A percentile compares a stretch with the other conserved stretches of the same genome.
phyloP scores from a whole-genome alignment of 1,140 invertebrate species.

The Phymorhynchus buccinoides region DNA sequence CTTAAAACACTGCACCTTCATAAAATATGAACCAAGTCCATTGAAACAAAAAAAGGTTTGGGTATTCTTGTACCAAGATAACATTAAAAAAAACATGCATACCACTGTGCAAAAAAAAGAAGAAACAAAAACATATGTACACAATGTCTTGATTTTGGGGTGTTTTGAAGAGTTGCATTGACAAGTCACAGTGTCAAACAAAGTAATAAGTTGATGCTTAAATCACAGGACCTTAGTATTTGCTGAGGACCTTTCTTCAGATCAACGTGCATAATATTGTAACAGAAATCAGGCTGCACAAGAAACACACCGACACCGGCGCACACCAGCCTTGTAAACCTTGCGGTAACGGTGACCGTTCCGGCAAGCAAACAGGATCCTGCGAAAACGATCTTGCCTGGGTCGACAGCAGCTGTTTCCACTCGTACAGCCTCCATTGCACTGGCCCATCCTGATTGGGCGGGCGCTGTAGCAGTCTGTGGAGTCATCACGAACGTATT shows the following conservation, averaged over 20 bases:
- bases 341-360: background rate
- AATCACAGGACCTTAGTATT: too few relatives aligned
- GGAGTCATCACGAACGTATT: background rate
- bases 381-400: background rate
- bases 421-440: background rate
- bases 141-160: too few relatives aligned
- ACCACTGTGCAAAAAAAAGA: background rate
- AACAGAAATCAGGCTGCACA: background rate
- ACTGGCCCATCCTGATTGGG: constrained; percentile 11
- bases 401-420: constrained; percentile 15
- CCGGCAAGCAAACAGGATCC: constrained; percentile 3
- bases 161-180: too few relatives aligned
- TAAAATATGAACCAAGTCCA: too few relatives aligned
- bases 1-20: too few relatives aligned
- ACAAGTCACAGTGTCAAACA: too few relatives aligned
- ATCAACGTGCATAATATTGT: background rate
- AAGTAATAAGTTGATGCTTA: too few relatives aligned
- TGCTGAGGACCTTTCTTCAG: too few relatives aligned
- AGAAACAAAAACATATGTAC: background rate
- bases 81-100: too few relatives aligned
- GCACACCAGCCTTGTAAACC: background rate
- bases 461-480: constrained; percentile 24
- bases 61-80: too few relatives aligned
- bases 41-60: background rate
- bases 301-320: constrained; percentile 8